Conservation (phyloP, 1,140 invertebrate genomes). For the Oedothorax gibbosus region DNA sequence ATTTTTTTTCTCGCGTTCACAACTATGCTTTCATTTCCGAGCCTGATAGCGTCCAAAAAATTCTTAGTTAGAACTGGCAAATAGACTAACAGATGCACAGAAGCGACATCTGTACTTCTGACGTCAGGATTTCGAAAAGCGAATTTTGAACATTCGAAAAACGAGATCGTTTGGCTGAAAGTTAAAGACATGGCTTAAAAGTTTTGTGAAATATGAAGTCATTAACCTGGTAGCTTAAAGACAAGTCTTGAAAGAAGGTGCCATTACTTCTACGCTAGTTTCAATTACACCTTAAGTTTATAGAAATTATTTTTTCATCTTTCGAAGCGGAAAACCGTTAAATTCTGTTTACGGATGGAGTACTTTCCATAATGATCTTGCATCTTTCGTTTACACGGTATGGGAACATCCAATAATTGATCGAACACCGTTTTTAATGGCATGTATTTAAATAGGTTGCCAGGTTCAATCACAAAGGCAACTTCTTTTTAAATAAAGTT, state of each 20-base stretch:
- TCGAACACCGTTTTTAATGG: too few relatives aligned
- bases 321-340: conserved; percentile 28
- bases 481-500: too few relatives aligned
- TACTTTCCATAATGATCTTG: conserved; percentile 42
- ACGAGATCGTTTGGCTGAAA: conserved; percentile 49
- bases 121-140: conserved; percentile 3
- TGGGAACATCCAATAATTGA: too few relatives aligned
- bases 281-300: not conserved
- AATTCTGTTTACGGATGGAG: conserved; percentile 25
- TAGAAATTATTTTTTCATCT: conserved; percentile 13
- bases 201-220: conserved; percentile 43
- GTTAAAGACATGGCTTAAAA: conserved; percentile 39
- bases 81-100: not conserved
- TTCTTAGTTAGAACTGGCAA: too few relatives aligned
- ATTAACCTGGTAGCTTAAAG: conserved; percentile 30
- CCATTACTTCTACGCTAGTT: not conserved
- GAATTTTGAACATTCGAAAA: conserved; percentile 26
- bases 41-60: too few relatives aligned
- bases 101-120: conserved; percentile 25
- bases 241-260: not conserved
- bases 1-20: too few relatives aligned
- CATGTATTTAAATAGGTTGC: too few relatives aligned
- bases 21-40: too few relatives aligned
- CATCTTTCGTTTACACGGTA: not conserved
- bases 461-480: too few relatives aligned